Evolutionary conservation across 2,797 vertebrate species (phyloP).

Genomic region (Enteromius anoplus): DNA sequence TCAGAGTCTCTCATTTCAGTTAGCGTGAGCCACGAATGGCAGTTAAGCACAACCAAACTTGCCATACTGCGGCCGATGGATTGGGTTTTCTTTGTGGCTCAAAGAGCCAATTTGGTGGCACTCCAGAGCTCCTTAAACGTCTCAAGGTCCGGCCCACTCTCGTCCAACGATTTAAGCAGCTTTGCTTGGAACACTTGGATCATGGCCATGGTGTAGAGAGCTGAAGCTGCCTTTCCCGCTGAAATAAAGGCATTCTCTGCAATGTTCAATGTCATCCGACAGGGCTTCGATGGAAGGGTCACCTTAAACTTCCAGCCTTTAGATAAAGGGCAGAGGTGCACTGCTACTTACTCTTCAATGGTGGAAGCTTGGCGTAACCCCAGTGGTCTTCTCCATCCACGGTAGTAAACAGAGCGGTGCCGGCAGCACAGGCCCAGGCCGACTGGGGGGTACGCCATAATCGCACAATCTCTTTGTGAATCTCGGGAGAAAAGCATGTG

Average conservation of each 20-base stretch:
- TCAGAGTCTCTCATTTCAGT: not conserved
- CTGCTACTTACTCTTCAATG: no score
- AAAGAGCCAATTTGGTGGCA: not conserved
- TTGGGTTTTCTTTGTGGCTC: not conserved
- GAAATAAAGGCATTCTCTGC: not conserved
- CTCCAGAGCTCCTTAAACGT: no score
- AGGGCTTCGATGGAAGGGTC: not conserved
- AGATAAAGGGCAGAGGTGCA: no score
- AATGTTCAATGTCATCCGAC: not conserved
- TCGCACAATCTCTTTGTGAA: no score
- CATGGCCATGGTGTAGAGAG: not conserved
- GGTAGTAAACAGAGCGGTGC: no score
- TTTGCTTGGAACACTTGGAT: not conserved
- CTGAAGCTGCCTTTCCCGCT: not conserved
- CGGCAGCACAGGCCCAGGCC: no score
- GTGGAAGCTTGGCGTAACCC: no score
- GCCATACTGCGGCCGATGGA: not conserved
- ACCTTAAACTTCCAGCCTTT: no score
- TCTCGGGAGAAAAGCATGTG: no score
- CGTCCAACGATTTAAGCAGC: not conserved
- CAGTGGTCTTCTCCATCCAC: no score
- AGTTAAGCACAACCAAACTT: not conserved
- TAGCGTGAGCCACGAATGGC: not conserved
- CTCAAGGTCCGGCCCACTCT: not conserved
- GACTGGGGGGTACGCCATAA: no score